Base-by-base conservation (phyloP, 2,888 invertebrate species). In the Listrodromus nycthemerus region DNA sequence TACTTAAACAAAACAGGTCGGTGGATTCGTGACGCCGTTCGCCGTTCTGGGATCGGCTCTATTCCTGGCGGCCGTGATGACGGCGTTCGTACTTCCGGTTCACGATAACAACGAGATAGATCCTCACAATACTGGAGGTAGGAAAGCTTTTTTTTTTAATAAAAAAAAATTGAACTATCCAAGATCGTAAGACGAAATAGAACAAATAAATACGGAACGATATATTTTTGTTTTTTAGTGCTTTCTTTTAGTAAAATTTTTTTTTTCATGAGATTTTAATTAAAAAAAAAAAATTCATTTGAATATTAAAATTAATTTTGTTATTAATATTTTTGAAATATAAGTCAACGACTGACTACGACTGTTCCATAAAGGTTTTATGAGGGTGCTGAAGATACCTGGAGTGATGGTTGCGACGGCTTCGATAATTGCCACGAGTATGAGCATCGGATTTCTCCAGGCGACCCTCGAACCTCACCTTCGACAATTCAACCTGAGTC, bases 401-500 rank as follows among this genome's bases (percentile, higher is more conserved):
- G 96, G 96, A 27, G 96, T 97, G 1, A 91, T 96, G 52, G 92
- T 97, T 55, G 95, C 97, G 0, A 95, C 96, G 58, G 93, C 95
- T 80, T 96, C 96, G 89, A 97, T 97, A 89, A 95, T 97, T 83
- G 96, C 95, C 0, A 97, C 97, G 0, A 97, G 97, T 85, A 95
- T 96, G 95, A 97, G 97, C 87, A 97, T 97, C 71, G 97, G 97
- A 24, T 98, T 98, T 93, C 94, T 98, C 27, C 97, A 97, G 91
- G 98, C 98, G 0, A 98, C 98, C 0, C 94, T 98, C 27, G 97
- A 98, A 88, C 97, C 97, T 0, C 98, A 98, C 94, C 94, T 98
- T n/a, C 93, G 97, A 86, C 94, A 95, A 93, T 97, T 97, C 90
- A 88, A 95, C 1, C 94, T 97, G 82, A 95, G 96, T 0, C 96